Evolutionary conservation across 2,888 invertebrate genomes (phyloP).

Genomic region (Nemapogon koenigi): DNA sequence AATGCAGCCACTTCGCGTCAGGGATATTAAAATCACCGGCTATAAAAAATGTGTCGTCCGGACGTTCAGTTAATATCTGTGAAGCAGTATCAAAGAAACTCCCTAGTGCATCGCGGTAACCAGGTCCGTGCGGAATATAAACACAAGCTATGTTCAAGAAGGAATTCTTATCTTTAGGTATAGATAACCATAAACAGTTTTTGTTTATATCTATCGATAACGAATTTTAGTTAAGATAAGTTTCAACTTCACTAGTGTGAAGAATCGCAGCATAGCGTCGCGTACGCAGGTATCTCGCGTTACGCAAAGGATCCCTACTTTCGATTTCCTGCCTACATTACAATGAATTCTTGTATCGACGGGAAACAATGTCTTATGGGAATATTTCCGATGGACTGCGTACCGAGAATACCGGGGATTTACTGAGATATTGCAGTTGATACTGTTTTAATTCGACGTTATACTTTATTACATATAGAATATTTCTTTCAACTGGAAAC

Average conservation of each 20-base stretch:
- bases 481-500: too few relatives aligned
- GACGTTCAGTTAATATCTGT: too few relatives aligned
- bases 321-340: conserved; percentile 47
- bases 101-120: too few relatives aligned
- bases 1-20: too few relatives aligned
- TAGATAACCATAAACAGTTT: conserved; percentile 2
- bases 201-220: too few relatives aligned
- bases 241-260: conserved; percentile 27
- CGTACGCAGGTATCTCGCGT: conserved; percentile 48
- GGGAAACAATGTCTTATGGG: conserved; percentile 25
- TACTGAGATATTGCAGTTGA: conserved; percentile 1
- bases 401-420: conserved; percentile 1
- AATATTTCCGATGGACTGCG: conserved; percentile 7
- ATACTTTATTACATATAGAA: too few relatives aligned
- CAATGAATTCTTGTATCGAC: conserved; percentile 35
- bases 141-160: too few relatives aligned
- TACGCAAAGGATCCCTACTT: conserved; percentile 48
- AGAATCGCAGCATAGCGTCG: conserved; percentile 42
- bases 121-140: too few relatives aligned
- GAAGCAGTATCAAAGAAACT: too few relatives aligned
- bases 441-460: conserved; percentile 2
- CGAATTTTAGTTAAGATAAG: neutral
- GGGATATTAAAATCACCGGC: too few relatives aligned
- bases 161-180: neutral
- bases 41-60: too few relatives aligned